Evolutionary conservation across 2,888 invertebrate genomes (phyloP), one percentile per base, ranked within the genome.

Genomic region (Blastobasis lacticolella): DNA sequence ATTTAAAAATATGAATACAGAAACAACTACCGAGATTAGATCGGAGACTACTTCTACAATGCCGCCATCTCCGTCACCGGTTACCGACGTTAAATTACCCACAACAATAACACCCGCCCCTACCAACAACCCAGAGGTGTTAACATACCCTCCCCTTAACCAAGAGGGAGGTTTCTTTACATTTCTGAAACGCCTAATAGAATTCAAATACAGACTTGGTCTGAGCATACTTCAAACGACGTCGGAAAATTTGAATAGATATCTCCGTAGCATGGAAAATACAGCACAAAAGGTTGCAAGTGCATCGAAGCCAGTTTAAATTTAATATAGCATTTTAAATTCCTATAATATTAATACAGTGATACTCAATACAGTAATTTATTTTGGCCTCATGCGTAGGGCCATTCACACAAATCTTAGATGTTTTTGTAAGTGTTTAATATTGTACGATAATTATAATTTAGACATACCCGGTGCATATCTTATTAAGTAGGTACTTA

Each of bases 191-290:
- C 90, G 91, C 59, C 75, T 94, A 43, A 88, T 93, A 3, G 92
- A 93, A 66, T 89, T 93, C 50, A 94, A 94, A 73, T 81, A 94
- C 38, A 88, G 90, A 63, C 73, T 94, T 46, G 93, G 94, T 0
- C 71, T 94, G 50, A 91, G 92, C 53, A 85, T 94, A 55, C 71
- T 94, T 10, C 91, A 92, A 65, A 91, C 90, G 53, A 92, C 93
- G 4, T 92, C 93, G 7, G 90, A 92, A 50, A 90, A 91, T 5
- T 80, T 94, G 48, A 91, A 91, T 38, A 90, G 89, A 64, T 93
- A 93, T 70, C 77, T 93, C 45, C 88, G 90, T 50, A 88, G 88
- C 60, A 90, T 93, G 57, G 91, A 93, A 63, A 66, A 71, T 56
- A 58, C 68, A 37, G 63, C 66, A 46, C 64, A 73, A 50, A 78